Evolutionary conservation across 2,888 invertebrate species (phyloP).

Genomic region (Leptogaster cylindrica): DNA sequence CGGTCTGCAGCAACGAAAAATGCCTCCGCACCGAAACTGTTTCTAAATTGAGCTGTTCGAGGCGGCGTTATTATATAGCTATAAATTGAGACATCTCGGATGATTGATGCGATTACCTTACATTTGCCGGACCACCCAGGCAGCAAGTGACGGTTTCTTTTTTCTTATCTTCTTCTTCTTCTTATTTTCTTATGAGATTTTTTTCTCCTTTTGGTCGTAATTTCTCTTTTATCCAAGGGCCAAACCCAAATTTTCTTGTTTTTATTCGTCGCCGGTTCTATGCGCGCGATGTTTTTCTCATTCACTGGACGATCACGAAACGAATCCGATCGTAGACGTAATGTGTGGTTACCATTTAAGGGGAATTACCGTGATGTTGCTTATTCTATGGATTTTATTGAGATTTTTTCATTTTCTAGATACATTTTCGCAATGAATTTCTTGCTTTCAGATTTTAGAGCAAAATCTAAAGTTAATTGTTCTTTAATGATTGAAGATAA

Average conservation of each 20-base stretch:
- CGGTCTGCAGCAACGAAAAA: too few species aligned
- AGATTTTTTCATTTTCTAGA: too few species aligned
- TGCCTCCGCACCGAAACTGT: neutral
- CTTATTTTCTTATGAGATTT: constrained; percentile 1
- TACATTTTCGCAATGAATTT: too few species aligned
- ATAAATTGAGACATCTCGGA: constrained; percentile 36
- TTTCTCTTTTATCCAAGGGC: constrained; percentile 39
- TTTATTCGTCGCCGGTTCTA: constrained; percentile 18
- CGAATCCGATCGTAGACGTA: too few species aligned
- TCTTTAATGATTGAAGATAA: too few species aligned
- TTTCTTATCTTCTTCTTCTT: neutral
- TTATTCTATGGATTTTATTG: too few species aligned
- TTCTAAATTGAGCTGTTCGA: constrained; percentile 26
- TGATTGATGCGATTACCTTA: constrained; percentile 35
- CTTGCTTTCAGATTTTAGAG: too few species aligned
- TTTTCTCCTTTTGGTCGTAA: constrained; percentile 2
- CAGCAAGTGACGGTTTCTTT: constrained; percentile 4
- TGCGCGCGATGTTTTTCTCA: constrained; percentile 13
- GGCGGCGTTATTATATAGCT: neutral
- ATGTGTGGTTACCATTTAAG: too few species aligned
- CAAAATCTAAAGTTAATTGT: too few species aligned
- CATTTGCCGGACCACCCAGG: constrained; percentile 26
- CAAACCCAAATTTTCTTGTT: constrained; percentile 38
- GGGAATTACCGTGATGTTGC: too few species aligned
- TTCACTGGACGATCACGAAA: neutral